Evolutionary conservation across 2,113 vertebrate genomes (phyloP), one percentile per base, ranked within the genome.

Genomic region (Otis tarda): DNA sequence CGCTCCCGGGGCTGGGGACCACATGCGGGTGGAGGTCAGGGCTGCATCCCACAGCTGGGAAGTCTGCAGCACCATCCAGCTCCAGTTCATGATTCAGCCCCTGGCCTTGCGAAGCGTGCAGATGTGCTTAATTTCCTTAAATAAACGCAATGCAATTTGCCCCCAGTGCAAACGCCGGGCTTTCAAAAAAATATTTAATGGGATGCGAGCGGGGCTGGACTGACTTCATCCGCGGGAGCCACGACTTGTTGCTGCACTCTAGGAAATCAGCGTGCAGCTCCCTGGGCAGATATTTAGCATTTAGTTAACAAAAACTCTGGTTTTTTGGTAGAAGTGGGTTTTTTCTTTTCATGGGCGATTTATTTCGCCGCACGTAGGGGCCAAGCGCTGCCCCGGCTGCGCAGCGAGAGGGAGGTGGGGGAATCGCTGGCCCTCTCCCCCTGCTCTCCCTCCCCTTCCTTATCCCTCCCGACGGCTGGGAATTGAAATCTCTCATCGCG

Each of bases 401-500:
- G 5, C 6, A 77, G 2, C 11, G 43, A 8, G 53, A 53, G 83
- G 87, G 94, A 91, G 79, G 87, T 70, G 87, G 73, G 76, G 85
- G 87, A 82, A 64, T 43, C 43, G 3, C 86, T 49, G 39, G 63
- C 92, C 95, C 64, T 61, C 83, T 95, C 77, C 76, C 87, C 24
- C 83, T 22, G 39, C 10, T 63, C 87, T 89, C 87, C 85, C 91
- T 95, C 91, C 94, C 92, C 87, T 90, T 37, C 61, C 75, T 55
- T 5, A 64, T 31, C 81, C 68, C 65, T 84, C 50, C 83, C 86
- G 95, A 68, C 92, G n/a, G 6, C 84, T 71, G 93, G 89, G 89
- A 52, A 35, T 12, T 14, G 93, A 60, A 67, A 53, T 76, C 93
- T 76, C 71, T 20, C 2, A 16, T 18, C 79, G 0, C 69, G 15